These are phyloP conservation scores for Agriotes lineatus DNA, from an alignment of 2,888 invertebrate genomes.

Conservation along the genomic window DNA sequence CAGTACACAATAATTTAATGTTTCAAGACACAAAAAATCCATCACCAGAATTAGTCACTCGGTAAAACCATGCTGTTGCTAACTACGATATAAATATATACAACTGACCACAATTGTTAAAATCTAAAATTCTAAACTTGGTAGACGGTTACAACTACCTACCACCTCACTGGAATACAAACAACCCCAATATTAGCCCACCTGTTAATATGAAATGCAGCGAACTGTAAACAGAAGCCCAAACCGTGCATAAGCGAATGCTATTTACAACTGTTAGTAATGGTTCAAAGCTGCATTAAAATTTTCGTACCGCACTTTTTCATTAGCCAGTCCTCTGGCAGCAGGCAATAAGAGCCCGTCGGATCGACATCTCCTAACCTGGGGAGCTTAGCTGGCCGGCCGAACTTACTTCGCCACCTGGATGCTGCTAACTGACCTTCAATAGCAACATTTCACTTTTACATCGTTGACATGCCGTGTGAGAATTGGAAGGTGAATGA, in stretches of 20 bases:
- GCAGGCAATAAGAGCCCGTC: conserved; percentile 85
- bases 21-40: too few species aligned
- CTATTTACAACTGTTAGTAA: conserved; percentile 33
- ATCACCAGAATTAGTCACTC: too few species aligned
- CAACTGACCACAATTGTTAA: too few species aligned
- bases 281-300: conserved; percentile 34
- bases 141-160: too few species aligned
- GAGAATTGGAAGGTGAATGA: too few species aligned
- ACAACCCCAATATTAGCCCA: conserved; percentile 7
- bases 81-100: too few species aligned
- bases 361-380: conserved; percentile 86
- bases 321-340: conserved; percentile 88
- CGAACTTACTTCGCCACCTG: conserved; percentile 86
- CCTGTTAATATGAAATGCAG: conserved; percentile 15
- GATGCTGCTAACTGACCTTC: conserved; percentile 85
- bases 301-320: conserved; percentile 81
- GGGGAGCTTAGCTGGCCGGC: conserved; percentile 83
- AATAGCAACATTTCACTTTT: too few species aligned
- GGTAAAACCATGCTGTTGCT: too few species aligned
- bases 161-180: neutral
- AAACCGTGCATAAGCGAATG: conserved; percentile 36
- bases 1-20: too few species aligned
- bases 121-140: too few species aligned
- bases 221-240: conserved; percentile 13
- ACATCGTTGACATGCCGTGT: too few species aligned